Conservation (phyloP, 1,140 invertebrate genomes). For the Pristionchus pacificus region DNA sequence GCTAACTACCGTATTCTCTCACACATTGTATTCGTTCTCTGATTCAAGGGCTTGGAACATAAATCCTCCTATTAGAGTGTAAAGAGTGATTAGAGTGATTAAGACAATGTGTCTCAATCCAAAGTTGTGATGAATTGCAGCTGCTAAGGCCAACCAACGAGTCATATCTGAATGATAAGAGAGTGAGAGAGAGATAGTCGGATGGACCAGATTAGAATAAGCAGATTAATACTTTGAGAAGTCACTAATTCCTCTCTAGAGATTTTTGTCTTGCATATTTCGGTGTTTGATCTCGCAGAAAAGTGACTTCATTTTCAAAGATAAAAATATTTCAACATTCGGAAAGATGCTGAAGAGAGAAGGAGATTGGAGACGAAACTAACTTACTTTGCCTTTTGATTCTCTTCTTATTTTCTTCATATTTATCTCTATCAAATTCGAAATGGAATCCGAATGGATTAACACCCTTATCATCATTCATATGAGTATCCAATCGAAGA, state of each 20-base stretch:
- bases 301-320: neutral
- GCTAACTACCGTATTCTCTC: neutral
- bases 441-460: slow-evolving; percentile 34
- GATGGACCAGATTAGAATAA: neutral
- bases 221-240: neutral
- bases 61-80: slow-evolving; percentile 21
- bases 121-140: slow-evolving; percentile 30
- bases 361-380: neutral
- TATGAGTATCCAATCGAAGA: slow-evolving; percentile 25
- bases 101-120: slow-evolving; percentile 26
- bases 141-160: slow-evolving; percentile 20
- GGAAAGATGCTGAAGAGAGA: neutral
- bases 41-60: slow-evolving; percentile 25
- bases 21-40: slow-evolving; percentile 18
- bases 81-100: slow-evolving; percentile 16
- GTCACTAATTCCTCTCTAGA: neutral
- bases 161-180: slow-evolving; percentile 15
- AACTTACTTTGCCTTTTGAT: slow-evolving; percentile 19
- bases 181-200: neutral
- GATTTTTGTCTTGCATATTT: neutral
- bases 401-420: slow-evolving; percentile 18
- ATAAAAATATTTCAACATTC: neutral
- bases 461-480: slow-evolving; percentile 24
- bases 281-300: neutral
- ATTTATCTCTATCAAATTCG: slow-evolving; percentile 28